These are phyloP conservation scores for Poecilia wingei DNA, from an alignment of 2,797 vertebrate species.

Conservation along the genomic window DNA sequence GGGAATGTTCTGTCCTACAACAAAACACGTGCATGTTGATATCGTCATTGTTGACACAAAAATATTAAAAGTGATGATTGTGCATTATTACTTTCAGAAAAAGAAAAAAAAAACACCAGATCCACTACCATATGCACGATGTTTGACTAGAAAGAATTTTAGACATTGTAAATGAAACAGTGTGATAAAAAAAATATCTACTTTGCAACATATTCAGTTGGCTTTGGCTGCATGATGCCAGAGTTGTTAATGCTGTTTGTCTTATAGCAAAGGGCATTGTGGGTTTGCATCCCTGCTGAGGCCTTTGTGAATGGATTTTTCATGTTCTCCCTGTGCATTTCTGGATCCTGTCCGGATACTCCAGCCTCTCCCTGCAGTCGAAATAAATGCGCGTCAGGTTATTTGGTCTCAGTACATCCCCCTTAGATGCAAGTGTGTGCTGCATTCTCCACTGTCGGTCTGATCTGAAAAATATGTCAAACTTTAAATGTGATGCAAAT, in stretches of 20 bases:
- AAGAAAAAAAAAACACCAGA: neutral
- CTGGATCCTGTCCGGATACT: neutral
- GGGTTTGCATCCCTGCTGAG: neutral
- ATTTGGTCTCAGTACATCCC: neutral
- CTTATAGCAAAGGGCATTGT: neutral
- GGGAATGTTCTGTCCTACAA: neutral
- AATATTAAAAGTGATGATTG: constrained; percentile 1
- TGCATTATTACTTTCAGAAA: neutral
- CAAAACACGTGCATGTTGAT: neutral
- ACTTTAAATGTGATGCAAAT: neutral
- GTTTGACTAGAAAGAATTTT: neutral
- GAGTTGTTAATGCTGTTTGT: neutral
- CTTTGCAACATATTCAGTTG: neutral
- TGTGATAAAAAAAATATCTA: neutral
- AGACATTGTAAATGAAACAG: neutral
- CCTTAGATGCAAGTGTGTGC: neutral
- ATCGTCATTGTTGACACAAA: neutral
- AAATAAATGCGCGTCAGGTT: neutral
- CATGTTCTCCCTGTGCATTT: neutral
- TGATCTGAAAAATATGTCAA: neutral
- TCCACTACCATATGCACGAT: neutral
- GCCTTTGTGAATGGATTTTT: neutral
- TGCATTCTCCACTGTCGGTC: neutral
- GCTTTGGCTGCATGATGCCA: neutral
- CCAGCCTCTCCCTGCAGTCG: neutral